Evolutionary conservation across 2,113 vertebrate genomes (phyloP).

Genomic region (Mesembrinibis cayennensis): DNA sequence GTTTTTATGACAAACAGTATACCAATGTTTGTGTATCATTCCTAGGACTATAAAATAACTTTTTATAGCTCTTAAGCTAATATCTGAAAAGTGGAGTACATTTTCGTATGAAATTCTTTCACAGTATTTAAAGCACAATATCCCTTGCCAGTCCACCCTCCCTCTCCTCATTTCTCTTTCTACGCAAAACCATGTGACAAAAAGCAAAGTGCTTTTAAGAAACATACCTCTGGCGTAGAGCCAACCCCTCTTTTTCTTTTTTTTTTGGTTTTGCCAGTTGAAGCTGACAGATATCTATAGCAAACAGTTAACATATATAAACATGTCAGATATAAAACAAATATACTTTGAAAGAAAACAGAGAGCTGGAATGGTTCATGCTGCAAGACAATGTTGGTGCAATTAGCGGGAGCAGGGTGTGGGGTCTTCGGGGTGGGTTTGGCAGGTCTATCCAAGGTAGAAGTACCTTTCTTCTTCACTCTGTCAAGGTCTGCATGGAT

Average conservation of each 20-base stretch:
- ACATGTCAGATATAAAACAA: slow-evolving; percentile 75
- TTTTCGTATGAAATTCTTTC: background rate
- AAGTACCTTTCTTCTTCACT: slow-evolving; percentile 38
- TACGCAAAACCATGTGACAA: slow-evolving; percentile 19
- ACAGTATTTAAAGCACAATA: background rate
- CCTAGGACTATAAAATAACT: slow-evolving; percentile 46
- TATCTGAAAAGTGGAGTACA: slow-evolving; percentile 9
- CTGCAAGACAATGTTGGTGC: slow-evolving; percentile 22
- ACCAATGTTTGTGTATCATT: slow-evolving; percentile 49
- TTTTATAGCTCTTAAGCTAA: slow-evolving; percentile 33
- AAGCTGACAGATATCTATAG: slow-evolving; percentile 70
- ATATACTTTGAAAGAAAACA: slow-evolving; percentile 69
- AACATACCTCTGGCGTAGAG: slow-evolving; percentile 19
- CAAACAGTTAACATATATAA: slow-evolving; percentile 73
- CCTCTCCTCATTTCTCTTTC: background rate
- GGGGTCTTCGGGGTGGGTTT: slow-evolving; percentile 48
- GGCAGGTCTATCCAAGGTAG: slow-evolving; percentile 10
- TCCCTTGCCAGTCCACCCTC: background rate
- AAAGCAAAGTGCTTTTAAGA: slow-evolving; percentile 49
- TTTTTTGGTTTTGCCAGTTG: slow-evolving; percentile 28
- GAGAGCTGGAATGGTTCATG: slow-evolving; percentile 31
- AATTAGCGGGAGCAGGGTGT: slow-evolving; percentile 54
- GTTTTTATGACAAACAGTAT: slow-evolving; percentile 54
- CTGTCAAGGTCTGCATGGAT: slow-evolving; percentile 15
- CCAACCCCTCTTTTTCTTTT: background rate